Percentiles rank a stretch among this genome's conserved stretches.
Evolutionary conservation across 2,797 vertebrate species (phyloP).

Genomic region (Galago senegalensis): DNA sequence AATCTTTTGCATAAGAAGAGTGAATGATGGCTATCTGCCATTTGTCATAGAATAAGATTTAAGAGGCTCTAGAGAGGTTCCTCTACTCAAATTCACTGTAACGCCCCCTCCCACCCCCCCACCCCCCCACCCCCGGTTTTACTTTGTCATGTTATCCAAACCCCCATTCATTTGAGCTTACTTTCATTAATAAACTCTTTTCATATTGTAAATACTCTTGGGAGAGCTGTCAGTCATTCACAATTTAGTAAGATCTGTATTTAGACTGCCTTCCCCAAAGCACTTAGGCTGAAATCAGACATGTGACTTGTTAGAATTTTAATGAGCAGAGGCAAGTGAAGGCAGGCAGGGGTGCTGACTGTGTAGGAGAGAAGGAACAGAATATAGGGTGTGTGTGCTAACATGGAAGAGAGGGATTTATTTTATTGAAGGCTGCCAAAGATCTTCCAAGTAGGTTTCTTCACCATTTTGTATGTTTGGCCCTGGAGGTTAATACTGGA

Average conservation of each 20-base stretch:
- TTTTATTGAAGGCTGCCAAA: background rate
- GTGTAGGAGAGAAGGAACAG: background rate
- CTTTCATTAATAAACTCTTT: constrained; percentile 60
- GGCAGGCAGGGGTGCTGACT: background rate
- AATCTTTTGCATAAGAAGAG: background rate
- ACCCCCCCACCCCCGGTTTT: background rate
- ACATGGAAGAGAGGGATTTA: background rate
- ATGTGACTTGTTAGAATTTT: constrained; percentile 18
- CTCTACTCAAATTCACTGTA: constrained; percentile 4
- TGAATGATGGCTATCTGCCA: background rate
- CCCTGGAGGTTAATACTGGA: background rate
- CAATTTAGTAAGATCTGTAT: constrained; percentile 43
- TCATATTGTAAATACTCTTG: constrained; percentile 48
- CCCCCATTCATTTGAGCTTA: constrained; percentile 25
- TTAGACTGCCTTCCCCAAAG: constrained; percentile 34
- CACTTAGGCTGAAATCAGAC: constrained; percentile 29
- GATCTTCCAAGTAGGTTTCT: background rate
- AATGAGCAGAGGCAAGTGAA: constrained; percentile 39
- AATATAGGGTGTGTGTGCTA: background rate
- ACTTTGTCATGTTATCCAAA: constrained; percentile 49
- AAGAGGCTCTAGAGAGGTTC: background rate
- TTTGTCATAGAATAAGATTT: background rate
- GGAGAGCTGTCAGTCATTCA: constrained; percentile 72
- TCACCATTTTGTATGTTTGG: background rate
- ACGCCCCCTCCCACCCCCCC: too few relatives aligned